phyloP scores from a whole-genome alignment of 2,797 vertebrate species.

The Rhabdomys pumilio region DNA sequence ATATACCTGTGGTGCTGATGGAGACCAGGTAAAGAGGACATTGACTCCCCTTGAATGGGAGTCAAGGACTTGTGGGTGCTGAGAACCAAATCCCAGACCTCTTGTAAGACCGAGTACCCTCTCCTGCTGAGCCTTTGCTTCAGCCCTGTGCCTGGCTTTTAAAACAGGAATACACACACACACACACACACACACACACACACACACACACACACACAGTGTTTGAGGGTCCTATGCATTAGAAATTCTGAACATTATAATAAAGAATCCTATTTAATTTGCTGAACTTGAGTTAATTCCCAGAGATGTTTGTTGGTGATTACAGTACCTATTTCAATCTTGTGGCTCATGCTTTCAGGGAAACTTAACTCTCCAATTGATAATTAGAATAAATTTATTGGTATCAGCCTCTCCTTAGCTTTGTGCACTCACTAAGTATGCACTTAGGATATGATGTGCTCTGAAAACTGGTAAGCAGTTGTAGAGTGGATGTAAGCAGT shows the following conservation, averaged over 20 bases:
- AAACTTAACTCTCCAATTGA: not conserved
- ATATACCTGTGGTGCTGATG: not conserved
- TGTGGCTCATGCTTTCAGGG: not conserved
- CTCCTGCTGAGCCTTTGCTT: not conserved
- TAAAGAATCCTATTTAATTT: not conserved
- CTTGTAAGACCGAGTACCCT: not conserved
- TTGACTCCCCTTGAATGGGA: not conserved
- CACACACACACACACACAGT: too few relatives aligned
- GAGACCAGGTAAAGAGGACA: not conserved
- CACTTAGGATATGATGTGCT: not conserved
- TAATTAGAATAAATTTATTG: not conserved
- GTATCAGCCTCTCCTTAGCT: not conserved
- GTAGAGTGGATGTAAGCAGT: not conserved
- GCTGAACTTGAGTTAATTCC: not conserved
- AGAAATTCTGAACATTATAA: not conserved
- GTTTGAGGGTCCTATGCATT: not conserved
- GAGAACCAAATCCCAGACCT: not conserved
- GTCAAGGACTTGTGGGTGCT: not conserved
- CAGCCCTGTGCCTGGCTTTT: not conserved
- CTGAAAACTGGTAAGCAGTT: not conserved
- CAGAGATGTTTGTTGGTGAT: not conserved
- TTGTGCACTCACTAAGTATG: not conserved
- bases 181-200: too few relatives aligned
- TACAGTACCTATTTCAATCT: not conserved
- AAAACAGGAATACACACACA: too few relatives aligned